These are phyloP conservation scores for Luidia sarsii DNA, from an alignment of 53 echinoderm and acorn worm genomes.

Conservation along the genomic window DNA sequence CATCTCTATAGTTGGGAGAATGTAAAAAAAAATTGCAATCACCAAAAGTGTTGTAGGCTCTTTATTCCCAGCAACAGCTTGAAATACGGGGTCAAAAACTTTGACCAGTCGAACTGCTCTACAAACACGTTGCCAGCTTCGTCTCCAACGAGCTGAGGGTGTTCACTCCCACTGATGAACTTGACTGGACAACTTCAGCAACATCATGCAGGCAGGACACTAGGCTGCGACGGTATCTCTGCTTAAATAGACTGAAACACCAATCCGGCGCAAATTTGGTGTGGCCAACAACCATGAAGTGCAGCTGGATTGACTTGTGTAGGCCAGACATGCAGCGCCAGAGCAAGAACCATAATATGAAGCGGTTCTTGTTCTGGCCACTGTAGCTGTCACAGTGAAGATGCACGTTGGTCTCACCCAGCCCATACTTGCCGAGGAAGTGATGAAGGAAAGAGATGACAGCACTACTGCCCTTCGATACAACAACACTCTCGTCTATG, in stretches of 20 bases:
- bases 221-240: too few species aligned
- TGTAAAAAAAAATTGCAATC: neutral
- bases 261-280: too few species aligned
- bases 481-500: neutral
- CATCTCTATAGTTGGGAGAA: neutral
- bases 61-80: neutral
- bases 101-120: neutral
- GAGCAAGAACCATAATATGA: neutral
- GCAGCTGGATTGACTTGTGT: neutral
- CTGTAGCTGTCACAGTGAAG: neutral
- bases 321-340: neutral
- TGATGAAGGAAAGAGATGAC: neutral
- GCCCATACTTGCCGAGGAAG: too few species aligned
- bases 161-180: neutral
- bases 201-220: neutral
- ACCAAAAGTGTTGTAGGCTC: neutral
- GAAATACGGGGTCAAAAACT: neutral
- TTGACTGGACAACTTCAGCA: neutral
- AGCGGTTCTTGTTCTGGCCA: neutral
- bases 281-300: neutral
- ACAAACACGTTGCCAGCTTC: neutral
- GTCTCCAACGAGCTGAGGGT: neutral
- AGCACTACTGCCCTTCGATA: neutral
- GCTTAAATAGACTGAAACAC: neutral
- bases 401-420: neutral